Evolutionary conservation across 2,888 invertebrate genomes (phyloP).

Genomic region (Chesias legatella): DNA sequence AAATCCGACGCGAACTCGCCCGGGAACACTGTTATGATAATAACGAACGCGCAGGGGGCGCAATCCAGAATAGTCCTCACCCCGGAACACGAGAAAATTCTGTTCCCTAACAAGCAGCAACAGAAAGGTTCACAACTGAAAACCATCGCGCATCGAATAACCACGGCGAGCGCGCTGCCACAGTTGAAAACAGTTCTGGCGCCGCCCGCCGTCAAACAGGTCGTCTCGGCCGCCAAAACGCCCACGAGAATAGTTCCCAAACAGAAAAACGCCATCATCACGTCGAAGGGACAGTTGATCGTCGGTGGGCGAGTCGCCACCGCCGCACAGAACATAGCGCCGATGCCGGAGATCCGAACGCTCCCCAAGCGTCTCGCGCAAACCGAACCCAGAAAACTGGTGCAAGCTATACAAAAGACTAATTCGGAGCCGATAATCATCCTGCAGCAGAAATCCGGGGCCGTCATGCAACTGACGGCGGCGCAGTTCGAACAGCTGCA

Average conservation of each 20-base stretch:
- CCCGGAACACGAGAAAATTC: slow-evolving; percentile 81
- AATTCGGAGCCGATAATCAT: slow-evolving; percentile 66
- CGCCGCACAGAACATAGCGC: slow-evolving; percentile 69
- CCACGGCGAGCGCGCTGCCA: slow-evolving; percentile 38
- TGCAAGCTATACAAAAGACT: slow-evolving; percentile 59
- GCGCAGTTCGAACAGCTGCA: slow-evolving; percentile 76
- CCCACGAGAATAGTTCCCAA: slow-evolving; percentile 63
- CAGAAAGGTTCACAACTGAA: slow-evolving; percentile 61
- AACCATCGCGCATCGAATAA: slow-evolving; percentile 58
- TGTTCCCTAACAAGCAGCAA: slow-evolving; percentile 77
- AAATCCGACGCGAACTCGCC: slow-evolving; percentile 53
- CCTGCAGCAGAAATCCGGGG: slow-evolving; percentile 71
- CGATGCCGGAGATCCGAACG: slow-evolving; percentile 66
- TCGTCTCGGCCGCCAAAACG: slow-evolving; percentile 34
- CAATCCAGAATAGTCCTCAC: slow-evolving; percentile 81
- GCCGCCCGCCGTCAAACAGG: slow-evolving; percentile 40
- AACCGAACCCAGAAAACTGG: slow-evolving; percentile 59
- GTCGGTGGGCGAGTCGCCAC: slow-evolving; percentile 70
- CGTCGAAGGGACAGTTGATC: slow-evolving; percentile 79
- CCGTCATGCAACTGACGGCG: slow-evolving; percentile 70
- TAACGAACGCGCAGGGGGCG: slow-evolving; percentile 82
- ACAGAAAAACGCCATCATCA: slow-evolving; percentile 76
- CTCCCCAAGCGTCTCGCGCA: slow-evolving; percentile 56
- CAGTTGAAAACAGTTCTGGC: slow-evolving; percentile 45
- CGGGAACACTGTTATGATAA: slow-evolving; percentile 82